Evolutionary conservation across 2,113 vertebrate species (phyloP).

Genomic region (Hemichromis elongatus): DNA sequence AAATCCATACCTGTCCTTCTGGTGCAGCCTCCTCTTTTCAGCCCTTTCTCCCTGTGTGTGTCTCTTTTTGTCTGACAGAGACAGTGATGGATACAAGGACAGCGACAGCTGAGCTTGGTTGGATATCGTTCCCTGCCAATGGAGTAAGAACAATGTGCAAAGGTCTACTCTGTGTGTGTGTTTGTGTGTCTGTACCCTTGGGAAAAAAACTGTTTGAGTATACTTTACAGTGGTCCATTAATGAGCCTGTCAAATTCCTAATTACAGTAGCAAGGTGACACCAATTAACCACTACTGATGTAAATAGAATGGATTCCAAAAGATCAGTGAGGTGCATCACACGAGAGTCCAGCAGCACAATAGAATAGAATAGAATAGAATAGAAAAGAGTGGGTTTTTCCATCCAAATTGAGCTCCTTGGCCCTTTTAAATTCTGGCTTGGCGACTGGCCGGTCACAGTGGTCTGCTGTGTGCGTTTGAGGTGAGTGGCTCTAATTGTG

Average conservation of each 20-base stretch:
- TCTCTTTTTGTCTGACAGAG: slow-evolving; percentile 73
- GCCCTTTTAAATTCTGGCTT: background rate
- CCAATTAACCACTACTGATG: slow-evolving; percentile 50
- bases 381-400: background rate
- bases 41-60: background rate
- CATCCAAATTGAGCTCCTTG: background rate
- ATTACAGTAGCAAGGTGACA: slow-evolving; percentile 63
- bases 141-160: slow-evolving; percentile 81
- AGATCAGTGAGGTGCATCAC: background rate
- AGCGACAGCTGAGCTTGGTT: slow-evolving; percentile 92
- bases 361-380: background rate
- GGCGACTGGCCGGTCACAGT: background rate
- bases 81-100: slow-evolving; percentile 96
- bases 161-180: slow-evolving; percentile 1
- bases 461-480: background rate
- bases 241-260: slow-evolving; percentile 64
- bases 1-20: slow-evolving; percentile 26
- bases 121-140: slow-evolving; percentile 91
- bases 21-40: background rate
- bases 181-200: slow-evolving; percentile 3
- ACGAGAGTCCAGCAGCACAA: background rate
- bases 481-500: slow-evolving; percentile 66
- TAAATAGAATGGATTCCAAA: slow-evolving; percentile 16
- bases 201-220: slow-evolving; percentile 35
- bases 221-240: slow-evolving; percentile 50